A percentile compares a stretch with the other conserved stretches of the same genome.
Evolutionary conservation across 2,797 vertebrate genomes (phyloP).

Genomic region (Anisognathus igniventris): DNA sequence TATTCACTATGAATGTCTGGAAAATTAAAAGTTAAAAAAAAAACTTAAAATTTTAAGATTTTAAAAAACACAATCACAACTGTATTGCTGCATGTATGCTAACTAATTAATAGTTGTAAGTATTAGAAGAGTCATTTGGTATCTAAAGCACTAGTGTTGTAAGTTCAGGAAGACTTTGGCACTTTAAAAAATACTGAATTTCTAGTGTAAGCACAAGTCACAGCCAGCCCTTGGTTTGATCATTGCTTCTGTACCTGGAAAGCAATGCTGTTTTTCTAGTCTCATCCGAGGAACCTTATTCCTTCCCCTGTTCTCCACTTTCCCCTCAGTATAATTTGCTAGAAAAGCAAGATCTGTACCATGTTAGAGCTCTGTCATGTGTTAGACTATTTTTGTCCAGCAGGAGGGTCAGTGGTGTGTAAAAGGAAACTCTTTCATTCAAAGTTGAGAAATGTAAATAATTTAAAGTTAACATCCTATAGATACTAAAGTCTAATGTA

Average conservation of each 20-base stretch:
- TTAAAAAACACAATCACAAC: neutral
- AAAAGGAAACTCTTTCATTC: neutral
- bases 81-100: neutral
- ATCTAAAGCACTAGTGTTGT: neutral
- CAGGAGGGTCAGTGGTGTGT: neutral
- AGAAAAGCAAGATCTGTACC: neutral
- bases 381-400: neutral
- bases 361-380: neutral
- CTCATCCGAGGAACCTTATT: neutral
- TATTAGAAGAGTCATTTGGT: neutral
- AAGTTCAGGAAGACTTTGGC: neutral
- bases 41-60: neutral
- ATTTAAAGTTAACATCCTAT: neutral
- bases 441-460: neutral
- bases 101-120: neutral
- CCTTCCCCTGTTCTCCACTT: neutral
- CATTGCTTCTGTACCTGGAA: neutral
- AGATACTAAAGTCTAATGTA: neutral
- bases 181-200: neutral
- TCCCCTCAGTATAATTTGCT: neutral
- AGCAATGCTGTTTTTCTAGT: neutral
- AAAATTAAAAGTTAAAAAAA: neutral
- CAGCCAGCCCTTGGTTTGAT: neutral
- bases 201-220: neutral
- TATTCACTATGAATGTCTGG: neutral